A percentile compares a stretch with the other conserved stretches of the same genome.
These are phyloP conservation scores for Phortica okadai DNA, from an alignment of 2,888 invertebrate species.

Conservation along the genomic window DNA sequence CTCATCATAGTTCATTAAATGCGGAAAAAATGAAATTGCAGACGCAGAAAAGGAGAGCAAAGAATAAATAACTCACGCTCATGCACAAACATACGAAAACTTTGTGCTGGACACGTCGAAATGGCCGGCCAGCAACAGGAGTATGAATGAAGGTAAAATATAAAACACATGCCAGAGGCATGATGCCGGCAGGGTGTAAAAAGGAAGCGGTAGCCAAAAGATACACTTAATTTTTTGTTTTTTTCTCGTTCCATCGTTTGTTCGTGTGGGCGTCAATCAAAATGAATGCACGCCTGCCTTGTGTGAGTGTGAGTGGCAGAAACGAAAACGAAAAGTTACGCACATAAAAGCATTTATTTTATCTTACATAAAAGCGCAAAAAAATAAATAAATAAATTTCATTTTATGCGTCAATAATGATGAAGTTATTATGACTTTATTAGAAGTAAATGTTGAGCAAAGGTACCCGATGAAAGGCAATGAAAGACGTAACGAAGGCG, in stretches of 20 bases:
- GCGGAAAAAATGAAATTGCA: slow-evolving; percentile 57
- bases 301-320: not conserved
- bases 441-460: slow-evolving; percentile 46
- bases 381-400: slow-evolving; percentile 66
- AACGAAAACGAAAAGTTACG: slow-evolving; percentile 36
- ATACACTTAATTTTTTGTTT: not conserved
- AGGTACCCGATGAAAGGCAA: not conserved
- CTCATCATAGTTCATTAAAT: slow-evolving; percentile 72
- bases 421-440: slow-evolving; percentile 71
- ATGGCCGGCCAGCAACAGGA: slow-evolving; percentile 22
- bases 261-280: slow-evolving; percentile 6
- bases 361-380: slow-evolving; percentile 46
- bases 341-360: slow-evolving; percentile 68
- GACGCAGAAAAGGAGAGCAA: not conserved
- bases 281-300: not conserved
- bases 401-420: slow-evolving; percentile 71
- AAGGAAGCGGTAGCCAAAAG: not conserved
- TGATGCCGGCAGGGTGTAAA: not conserved
- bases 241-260: not conserved
- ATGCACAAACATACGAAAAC: not conserved
- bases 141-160: slow-evolving; percentile 31
- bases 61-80: not conserved
- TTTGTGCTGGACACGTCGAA: slow-evolving; percentile 2
- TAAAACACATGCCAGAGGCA: slow-evolving; percentile 35
- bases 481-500: not conserved